phyloP scores from a whole-genome alignment of 2,113 vertebrate species.

The Salvelinus sp. region DNA sequence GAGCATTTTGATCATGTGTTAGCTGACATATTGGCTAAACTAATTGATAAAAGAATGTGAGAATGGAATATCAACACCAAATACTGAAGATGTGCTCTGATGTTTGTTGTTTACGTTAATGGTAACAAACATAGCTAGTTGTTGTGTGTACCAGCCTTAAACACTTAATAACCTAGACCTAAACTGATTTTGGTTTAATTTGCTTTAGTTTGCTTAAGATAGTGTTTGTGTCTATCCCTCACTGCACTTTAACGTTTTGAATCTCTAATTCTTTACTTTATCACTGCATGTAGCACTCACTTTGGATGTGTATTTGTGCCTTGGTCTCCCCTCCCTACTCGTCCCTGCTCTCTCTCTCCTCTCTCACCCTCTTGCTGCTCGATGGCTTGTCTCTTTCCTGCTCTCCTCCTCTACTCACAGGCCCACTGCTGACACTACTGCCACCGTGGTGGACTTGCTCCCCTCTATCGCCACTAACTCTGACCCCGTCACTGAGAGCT shows the following conservation, averaged over 20 bases:
- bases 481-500: conserved; percentile 87
- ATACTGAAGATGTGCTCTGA: background rate
- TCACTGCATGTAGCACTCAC: conserved; percentile 37
- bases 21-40: background rate
- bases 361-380: background rate
- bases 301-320: conserved; percentile 32
- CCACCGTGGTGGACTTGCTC: conserved; percentile 87
- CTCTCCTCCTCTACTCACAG: conserved; percentile 70
- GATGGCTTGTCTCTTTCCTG: conserved; percentile 24
- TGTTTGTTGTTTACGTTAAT: background rate
- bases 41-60: background rate
- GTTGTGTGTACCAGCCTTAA: background rate
- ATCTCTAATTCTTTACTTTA: conserved; percentile 8
- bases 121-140: background rate
- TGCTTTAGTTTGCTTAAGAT: background rate
- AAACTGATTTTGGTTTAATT: background rate
- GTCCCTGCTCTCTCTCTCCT: background rate
- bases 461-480: conserved; percentile 93
- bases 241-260: conserved; percentile 5
- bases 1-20: conserved; percentile 11
- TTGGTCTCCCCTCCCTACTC: conserved; percentile 16
- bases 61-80: background rate
- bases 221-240: background rate
- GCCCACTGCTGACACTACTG: conserved; percentile 86
- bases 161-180: background rate